phyloP scores from a whole-genome alignment of 1,140 invertebrate genomes.

The Cherax quadricarinatus region DNA sequence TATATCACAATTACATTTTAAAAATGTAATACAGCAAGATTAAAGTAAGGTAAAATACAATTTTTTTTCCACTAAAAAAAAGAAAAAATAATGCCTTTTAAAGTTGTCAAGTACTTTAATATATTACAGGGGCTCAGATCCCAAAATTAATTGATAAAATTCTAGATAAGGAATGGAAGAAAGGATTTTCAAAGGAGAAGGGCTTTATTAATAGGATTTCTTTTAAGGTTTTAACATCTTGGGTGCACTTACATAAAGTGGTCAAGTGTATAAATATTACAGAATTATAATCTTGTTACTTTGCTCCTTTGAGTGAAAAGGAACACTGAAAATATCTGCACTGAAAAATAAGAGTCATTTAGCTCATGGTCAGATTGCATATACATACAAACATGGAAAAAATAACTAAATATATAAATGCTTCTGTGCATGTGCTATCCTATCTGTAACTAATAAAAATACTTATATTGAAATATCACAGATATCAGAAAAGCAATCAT shows the following conservation, averaged over 20 bases:
- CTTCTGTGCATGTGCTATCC: constrained; percentile 56
- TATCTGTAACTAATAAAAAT: constrained; percentile 57
- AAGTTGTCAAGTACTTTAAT: neutral
- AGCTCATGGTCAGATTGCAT: neutral
- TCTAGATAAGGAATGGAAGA: neutral
- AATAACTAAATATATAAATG: constrained; percentile 35
- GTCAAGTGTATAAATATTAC: neutral
- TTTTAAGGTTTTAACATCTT: neutral
- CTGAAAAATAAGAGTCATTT: neutral
- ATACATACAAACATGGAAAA: constrained; percentile 53
- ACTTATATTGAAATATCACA: constrained; percentile 67
- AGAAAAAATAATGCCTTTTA: too few relatives aligned
- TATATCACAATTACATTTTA: neutral
- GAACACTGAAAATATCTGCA: neutral
- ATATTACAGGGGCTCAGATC: neutral
- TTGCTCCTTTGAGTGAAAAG: neutral
- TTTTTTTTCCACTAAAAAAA: neutral
- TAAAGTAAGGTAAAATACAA: too few relatives aligned
- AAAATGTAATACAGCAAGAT: neutral
- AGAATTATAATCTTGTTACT: neutral
- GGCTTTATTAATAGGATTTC: neutral
- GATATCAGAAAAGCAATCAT: constrained; percentile 66
- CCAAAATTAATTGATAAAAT: neutral
- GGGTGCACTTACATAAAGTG: neutral
- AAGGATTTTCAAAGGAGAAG: neutral